A percentile compares a stretch with the other conserved stretches of the same genome.
Conservation (phyloP, 2,113 vertebrate species). For the Laticauda colubrina region DNA sequence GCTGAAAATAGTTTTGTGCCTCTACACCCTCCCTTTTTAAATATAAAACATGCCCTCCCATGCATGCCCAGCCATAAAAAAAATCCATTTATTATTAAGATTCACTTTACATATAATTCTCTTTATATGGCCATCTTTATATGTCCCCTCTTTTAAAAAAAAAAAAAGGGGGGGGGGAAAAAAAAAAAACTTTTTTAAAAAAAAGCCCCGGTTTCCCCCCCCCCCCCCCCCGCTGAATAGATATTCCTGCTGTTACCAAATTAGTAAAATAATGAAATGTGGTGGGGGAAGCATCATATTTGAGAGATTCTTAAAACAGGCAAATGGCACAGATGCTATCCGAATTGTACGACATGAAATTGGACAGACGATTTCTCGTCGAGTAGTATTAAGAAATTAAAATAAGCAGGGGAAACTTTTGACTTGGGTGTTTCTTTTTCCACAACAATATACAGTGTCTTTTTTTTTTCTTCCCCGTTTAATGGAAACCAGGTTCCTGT, state of each 20-base stretch:
- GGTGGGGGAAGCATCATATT: conserved; percentile 58
- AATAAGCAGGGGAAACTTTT: conserved; percentile 60
- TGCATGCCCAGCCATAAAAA: conserved; percentile 67
- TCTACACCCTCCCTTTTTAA: conserved; percentile 41
- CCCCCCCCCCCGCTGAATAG: not conserved
- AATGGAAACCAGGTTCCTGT: conserved; percentile 31
- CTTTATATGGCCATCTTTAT: conserved; percentile 53
- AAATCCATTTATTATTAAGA: conserved; percentile 53
- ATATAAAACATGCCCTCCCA: conserved; percentile 64
- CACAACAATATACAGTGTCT: conserved; percentile 62
- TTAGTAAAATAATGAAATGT: conserved; percentile 64
- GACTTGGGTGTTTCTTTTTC: not conserved
- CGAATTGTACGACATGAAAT: conserved; percentile 61
- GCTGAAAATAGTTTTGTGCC: conserved; percentile 11
- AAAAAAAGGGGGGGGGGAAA: conserved; percentile 17
- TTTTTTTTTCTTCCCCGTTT: not conserved
- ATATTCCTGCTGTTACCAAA: conserved; percentile 62
- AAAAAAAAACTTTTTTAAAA: too few relatives aligned
- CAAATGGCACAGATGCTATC: conserved; percentile 62
- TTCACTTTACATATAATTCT: conserved; percentile 64
- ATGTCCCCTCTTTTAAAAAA: not conserved
- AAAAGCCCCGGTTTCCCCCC: too few relatives aligned
- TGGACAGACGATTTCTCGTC: conserved; percentile 51
- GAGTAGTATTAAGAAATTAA: conserved; percentile 57
- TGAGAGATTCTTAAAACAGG: conserved; percentile 65